phyloP scores from a whole-genome alignment of 1,140 invertebrate species.

The Plutomurus gul region DNA sequence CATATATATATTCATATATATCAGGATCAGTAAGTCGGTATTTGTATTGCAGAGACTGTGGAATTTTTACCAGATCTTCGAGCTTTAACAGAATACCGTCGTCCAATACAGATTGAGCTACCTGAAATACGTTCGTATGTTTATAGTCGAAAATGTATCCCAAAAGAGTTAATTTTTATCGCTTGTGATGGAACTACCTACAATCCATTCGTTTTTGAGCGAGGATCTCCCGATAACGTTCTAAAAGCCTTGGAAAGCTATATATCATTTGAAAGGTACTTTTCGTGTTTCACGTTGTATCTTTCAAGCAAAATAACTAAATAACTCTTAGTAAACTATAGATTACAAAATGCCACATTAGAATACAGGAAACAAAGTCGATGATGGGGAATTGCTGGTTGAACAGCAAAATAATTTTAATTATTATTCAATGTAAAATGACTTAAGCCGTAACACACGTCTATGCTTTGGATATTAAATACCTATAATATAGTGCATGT shows the following conservation, averaged over 20 bases:
- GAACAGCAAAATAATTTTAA: no score
- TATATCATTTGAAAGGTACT: constrained; percentile 60
- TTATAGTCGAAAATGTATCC: neutral
- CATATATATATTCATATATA: neutral
- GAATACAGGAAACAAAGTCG: no score
- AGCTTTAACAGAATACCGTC: constrained; percentile 34
- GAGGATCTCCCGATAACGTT: constrained; percentile 80
- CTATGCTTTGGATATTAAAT: no score
- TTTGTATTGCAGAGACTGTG: constrained; percentile 35
- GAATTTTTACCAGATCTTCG: constrained; percentile 47
- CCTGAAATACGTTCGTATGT: constrained; percentile 49
- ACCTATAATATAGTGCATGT: no score
- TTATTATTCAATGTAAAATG: no score
- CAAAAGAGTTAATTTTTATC: constrained; percentile 67
- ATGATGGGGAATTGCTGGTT: no score
- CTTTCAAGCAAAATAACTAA: constrained; percentile 9
- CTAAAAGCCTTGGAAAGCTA: constrained; percentile 63
- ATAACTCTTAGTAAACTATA: neutral
- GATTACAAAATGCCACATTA: no score
- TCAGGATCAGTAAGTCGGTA: neutral
- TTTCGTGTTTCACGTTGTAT: constrained; percentile 6
- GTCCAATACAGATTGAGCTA: constrained; percentile 50
- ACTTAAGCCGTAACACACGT: no score
- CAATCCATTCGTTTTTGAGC: constrained; percentile 81
- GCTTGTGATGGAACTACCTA: constrained; percentile 74